Base-by-base conservation (phyloP, 2,888 invertebrate genomes). In the Nebria brevicollis region DNA sequence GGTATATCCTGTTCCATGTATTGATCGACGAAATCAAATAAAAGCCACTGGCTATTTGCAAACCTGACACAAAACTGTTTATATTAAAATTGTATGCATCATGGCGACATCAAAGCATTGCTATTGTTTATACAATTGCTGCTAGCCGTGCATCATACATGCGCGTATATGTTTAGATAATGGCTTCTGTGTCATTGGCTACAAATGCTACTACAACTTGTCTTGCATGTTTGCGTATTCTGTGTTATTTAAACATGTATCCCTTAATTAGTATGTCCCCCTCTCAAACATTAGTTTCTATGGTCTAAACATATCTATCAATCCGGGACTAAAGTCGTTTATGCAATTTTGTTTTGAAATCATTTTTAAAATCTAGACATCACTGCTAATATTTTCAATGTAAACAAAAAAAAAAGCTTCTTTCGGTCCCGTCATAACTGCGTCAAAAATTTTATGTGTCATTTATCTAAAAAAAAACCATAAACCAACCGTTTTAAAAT, bases 41-140 rank as follows among this genome's bases (percentile, higher is more conserved):
- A 75, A 64, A 79, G 66, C 79, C 79, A 26, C 8, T 73, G 74
- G 79, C 13, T 79, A 79, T 79, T 79, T 79, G 79, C 75, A 79
- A 79, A 79, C 13, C 70, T 15, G 70, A 70, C 34, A 20, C 25
- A 34, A 4, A 70, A 70, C 13, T 70, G 70, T 70, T 70, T 70
- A 70, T 70, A 54, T 54, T 54, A 54, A 54, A 54, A 54, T 54
- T 54, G 54, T 54, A 54, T 13, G 54, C 54, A 54, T 54, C 11
- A 54, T 54, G 54, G 54, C 54, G 54, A 54, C 54, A 54, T 54
- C 54, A 54, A 54, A 54, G 54, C 54, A 54, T 54, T 13, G 54
- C 54, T 13, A 54, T 54, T 54, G 54, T 54, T 54, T 54, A 54
- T 54, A 54, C 54, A 54, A 54, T 54, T 54, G 54, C 54, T 34